A percentile compares a stretch with the other conserved stretches of the same genome.
phyloP scores from a whole-genome alignment of 2,113 vertebrate genomes.

The Martes martes region DNA sequence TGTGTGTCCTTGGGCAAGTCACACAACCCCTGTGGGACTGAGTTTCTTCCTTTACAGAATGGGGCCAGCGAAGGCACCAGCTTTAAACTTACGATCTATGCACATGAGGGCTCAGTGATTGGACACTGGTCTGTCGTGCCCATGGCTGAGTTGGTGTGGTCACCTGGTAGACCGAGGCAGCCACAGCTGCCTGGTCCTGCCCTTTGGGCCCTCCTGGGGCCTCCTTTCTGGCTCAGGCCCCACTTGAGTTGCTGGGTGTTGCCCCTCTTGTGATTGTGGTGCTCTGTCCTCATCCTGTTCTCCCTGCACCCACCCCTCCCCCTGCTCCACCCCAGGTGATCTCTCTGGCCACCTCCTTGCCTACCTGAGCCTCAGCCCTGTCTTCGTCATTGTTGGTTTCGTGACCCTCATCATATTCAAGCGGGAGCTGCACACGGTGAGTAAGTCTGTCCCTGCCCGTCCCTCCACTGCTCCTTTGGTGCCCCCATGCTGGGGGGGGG shows the following conservation, averaged over 20 bases:
- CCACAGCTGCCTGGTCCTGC: not conserved
- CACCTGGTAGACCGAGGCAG: not conserved
- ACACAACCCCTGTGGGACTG: not conserved
- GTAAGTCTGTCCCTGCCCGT: slow-evolving; percentile 77
- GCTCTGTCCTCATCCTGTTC: not conserved
- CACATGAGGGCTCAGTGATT: not conserved
- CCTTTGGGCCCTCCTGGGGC: not conserved
- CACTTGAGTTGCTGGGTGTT: rapidly evolving
- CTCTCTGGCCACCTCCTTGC: slow-evolving; percentile 94
- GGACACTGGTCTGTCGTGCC: not conserved
- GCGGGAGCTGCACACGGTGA: slow-evolving; percentile 98
- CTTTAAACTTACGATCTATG: not conserved
- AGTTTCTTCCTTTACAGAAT: not conserved
- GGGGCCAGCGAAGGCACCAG: not conserved
- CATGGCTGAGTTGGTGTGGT: too few species aligned
- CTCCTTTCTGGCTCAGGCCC: not conserved
- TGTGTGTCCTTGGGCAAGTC: not conserved
- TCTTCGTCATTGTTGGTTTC: slow-evolving; percentile 94
- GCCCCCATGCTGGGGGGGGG: not conserved
- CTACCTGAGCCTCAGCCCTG: slow-evolving; percentile 93
- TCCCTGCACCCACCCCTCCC: not conserved
- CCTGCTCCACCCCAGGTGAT: slow-evolving; percentile 85
- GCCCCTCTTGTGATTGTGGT: not conserved
- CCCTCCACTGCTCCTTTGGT: not conserved
- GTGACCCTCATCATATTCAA: slow-evolving; percentile 98